phyloP scores from a whole-genome alignment of 2,113 vertebrate species.

The Pampusana beccarii region DNA sequence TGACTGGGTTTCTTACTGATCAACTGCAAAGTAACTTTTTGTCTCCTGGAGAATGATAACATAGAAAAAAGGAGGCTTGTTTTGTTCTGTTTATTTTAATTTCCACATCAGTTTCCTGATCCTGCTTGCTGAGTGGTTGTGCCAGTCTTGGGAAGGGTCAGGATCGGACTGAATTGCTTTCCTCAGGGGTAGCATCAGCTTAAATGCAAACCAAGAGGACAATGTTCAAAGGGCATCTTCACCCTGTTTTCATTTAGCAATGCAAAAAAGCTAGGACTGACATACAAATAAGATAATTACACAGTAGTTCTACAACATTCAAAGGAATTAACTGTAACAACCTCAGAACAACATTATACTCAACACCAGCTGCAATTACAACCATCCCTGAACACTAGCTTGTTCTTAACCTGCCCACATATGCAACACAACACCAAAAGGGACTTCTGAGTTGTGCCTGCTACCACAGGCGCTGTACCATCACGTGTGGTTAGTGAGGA shows the following conservation, averaged over 20 bases:
- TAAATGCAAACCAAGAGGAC: not conserved
- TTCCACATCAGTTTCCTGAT: not conserved
- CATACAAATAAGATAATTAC: not conserved
- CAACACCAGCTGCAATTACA: not conserved
- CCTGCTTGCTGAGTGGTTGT: not conserved
- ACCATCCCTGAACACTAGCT: not conserved
- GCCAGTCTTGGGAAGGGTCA: not conserved
- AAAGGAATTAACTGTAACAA: not conserved
- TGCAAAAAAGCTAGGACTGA: not conserved
- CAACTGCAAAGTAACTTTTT: not conserved
- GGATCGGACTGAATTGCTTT: not conserved
- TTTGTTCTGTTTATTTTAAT: not conserved
- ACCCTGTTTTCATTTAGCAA: not conserved
- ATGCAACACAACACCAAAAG: accelerated
- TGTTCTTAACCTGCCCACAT: conserved; percentile 19
- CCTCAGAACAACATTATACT: not conserved
- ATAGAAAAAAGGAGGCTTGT: not conserved
- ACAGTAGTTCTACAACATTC: not conserved
- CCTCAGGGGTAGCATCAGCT: not conserved
- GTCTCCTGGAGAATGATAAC: not conserved
- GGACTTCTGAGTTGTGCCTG: not conserved
- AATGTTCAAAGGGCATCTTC: not conserved
- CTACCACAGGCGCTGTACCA: not conserved
- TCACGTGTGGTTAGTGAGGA: not conserved
- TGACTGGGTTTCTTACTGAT: not conserved